phyloP scores from a whole-genome alignment of 2,888 invertebrate species.

The Clunio marinus region DNA sequence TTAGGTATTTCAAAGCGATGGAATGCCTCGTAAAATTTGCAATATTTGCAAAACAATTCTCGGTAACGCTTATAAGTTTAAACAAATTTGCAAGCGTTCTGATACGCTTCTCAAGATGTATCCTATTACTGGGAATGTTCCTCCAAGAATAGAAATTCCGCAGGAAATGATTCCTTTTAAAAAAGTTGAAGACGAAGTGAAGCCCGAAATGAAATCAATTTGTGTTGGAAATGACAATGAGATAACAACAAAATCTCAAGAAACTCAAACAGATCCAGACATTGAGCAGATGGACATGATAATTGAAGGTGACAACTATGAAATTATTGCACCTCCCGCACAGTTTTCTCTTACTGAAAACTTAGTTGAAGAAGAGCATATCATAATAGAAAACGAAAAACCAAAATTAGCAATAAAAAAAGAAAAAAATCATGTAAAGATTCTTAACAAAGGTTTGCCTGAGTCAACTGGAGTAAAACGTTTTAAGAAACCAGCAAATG shows the following conservation, averaged over 20 bases:
- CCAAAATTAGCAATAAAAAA: neutral
- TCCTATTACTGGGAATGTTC: constrained; percentile 58
- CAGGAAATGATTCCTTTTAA: neutral
- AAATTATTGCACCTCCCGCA: constrained; percentile 41
- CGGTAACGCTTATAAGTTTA: constrained; percentile 67
- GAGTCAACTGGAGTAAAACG: neutral
- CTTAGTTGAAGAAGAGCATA: neutral
- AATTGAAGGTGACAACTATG: constrained; percentile 49
- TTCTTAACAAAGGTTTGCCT: neutral
- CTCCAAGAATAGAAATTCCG: neutral
- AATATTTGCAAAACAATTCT: constrained; percentile 63
- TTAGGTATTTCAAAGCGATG: constrained; percentile 53
- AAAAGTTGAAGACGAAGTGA: neutral
- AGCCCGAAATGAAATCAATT: neutral
- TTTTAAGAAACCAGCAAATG: constrained; percentile 4
- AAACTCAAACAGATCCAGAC: constrained; percentile 44
- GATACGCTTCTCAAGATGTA: constrained; percentile 67
- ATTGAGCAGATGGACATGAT: constrained; percentile 52
- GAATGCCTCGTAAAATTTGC: constrained; percentile 71
- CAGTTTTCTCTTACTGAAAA: neutral
- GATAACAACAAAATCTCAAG: too few relatives aligned
- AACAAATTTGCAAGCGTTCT: constrained; percentile 69
- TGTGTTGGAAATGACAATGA: constrained; percentile 5
- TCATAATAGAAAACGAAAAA: neutral
- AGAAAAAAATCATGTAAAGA: neutral